These are phyloP conservation scores for Phataginus tricuspis DNA, from an alignment of 2,797 vertebrate species.

Conservation along the genomic window DNA sequence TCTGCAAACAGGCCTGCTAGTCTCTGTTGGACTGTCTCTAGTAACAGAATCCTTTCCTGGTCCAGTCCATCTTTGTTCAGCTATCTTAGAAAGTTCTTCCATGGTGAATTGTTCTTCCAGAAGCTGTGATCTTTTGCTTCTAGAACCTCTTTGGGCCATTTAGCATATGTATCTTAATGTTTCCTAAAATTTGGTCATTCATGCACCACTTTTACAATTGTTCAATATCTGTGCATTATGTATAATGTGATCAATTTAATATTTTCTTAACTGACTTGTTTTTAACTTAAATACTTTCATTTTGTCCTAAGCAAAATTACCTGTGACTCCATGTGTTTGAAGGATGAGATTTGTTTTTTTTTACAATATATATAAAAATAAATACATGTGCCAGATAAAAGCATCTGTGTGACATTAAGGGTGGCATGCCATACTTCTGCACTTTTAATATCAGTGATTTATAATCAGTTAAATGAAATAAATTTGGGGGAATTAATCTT, in stretches of 20 bases:
- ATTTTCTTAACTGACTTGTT: not conserved
- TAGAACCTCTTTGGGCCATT: not conserved
- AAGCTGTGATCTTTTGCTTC: not conserved
- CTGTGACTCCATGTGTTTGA: not conserved
- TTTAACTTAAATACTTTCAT: not conserved
- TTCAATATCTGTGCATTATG: not conserved
- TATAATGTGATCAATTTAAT: not conserved
- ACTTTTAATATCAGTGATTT: not conserved
- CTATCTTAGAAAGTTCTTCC: not conserved
- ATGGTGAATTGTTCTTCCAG: not conserved
- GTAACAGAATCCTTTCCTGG: not conserved
- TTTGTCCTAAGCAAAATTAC: constrained; percentile 25
- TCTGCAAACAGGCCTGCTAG: not conserved
- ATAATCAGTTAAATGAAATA: not conserved
- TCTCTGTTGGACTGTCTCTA: not conserved
- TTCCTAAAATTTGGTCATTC: not conserved
- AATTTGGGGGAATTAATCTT: not conserved
- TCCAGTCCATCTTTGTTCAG: not conserved
- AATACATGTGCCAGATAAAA: not conserved
- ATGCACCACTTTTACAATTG: not conserved
- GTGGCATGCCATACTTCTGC: not conserved
- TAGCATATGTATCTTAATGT: not conserved
- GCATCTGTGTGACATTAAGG: not conserved
- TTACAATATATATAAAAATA: not conserved
- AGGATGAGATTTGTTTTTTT: not conserved